Percentiles rank a stretch among this genome's conserved stretches.
Conservation (phyloP, 2,797 vertebrate genomes). For the Decapterus maruadsi region DNA sequence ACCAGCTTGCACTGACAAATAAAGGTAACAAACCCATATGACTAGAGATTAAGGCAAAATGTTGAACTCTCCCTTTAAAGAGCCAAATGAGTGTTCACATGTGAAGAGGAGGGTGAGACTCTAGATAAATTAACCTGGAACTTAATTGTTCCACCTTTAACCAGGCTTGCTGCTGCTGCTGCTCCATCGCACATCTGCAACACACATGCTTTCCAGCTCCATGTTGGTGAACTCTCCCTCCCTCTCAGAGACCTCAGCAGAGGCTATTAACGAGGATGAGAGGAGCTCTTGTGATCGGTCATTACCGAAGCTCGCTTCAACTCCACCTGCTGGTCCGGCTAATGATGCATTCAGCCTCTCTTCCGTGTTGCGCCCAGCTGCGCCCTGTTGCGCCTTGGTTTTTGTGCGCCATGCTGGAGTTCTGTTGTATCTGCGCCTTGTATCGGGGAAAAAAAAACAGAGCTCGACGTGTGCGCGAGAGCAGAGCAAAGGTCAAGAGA, state of each 20-base stretch:
- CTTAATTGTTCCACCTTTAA: too few species aligned
- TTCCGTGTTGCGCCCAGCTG: background rate
- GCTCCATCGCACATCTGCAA: background rate
- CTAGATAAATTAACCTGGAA: background rate
- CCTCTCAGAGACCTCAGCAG: background rate
- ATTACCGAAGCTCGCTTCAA: background rate
- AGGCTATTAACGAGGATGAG: background rate
- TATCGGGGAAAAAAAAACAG: background rate
- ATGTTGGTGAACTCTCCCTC: background rate
- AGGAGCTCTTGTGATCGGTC: background rate
- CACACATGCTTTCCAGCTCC: too few species aligned
- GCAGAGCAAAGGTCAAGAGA: background rate
- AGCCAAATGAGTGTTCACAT: background rate
- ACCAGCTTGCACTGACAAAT: too few species aligned
- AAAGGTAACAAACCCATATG: too few species aligned
- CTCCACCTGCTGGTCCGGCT: background rate
- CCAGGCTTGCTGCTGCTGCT: too few species aligned
- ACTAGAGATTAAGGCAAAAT: too few species aligned
- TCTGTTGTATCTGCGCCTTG: background rate
- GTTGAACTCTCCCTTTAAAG: too few species aligned
- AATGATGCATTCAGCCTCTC: background rate
- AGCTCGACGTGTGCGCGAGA: too few species aligned
- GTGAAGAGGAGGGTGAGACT: background rate
- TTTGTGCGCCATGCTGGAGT: background rate
- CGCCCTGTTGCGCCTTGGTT: background rate